A percentile compares a stretch with the other conserved stretches of the same genome.
These are phyloP conservation scores for Neotoxoptera formosana DNA, from an alignment of 1,140 invertebrate genomes.

Conservation along the genomic window DNA sequence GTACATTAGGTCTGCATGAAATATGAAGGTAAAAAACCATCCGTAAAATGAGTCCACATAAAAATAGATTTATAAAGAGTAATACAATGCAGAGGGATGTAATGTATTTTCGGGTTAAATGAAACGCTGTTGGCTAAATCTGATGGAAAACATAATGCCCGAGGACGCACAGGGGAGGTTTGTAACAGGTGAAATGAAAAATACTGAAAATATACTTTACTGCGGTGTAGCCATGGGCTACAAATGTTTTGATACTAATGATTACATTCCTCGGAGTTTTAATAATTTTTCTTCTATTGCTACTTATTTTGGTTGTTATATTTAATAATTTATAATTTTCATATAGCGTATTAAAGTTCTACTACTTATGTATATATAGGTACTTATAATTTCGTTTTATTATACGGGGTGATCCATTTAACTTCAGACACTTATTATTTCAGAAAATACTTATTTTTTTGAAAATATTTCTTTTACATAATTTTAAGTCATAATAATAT, in stretches of 20 bases:
- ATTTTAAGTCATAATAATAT: no score
- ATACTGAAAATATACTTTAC: constrained; percentile 44
- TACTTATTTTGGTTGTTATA: background rate
- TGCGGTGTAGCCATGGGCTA: constrained; percentile 2
- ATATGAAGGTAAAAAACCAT: constrained; percentile 44
- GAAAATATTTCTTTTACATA: no score
- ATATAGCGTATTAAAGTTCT: background rate
- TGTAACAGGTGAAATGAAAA: constrained; percentile 53
- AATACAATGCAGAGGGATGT: constrained; percentile 39
- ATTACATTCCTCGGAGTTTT: background rate
- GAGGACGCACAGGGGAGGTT: background rate
- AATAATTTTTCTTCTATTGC: constrained; percentile 12
- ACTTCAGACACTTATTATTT: no score
- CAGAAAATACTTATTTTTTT: no score
- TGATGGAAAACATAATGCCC: constrained; percentile 53
- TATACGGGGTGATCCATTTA: background rate
- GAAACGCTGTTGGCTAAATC: constrained; percentile 49
- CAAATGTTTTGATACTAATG: constrained; percentile 26
- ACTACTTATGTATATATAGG: background rate
- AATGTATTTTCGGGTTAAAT: constrained; percentile 43
- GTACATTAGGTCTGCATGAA: constrained; percentile 34
- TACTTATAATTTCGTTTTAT: background rate
- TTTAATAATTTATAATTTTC: background rate
- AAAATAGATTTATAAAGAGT: constrained; percentile 52
- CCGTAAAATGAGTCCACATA: constrained; percentile 36